Evolutionary conservation across 2,113 vertebrate genomes (phyloP), one percentile per base, ranked within the genome.

Genomic region (Equus przewalskii): DNA sequence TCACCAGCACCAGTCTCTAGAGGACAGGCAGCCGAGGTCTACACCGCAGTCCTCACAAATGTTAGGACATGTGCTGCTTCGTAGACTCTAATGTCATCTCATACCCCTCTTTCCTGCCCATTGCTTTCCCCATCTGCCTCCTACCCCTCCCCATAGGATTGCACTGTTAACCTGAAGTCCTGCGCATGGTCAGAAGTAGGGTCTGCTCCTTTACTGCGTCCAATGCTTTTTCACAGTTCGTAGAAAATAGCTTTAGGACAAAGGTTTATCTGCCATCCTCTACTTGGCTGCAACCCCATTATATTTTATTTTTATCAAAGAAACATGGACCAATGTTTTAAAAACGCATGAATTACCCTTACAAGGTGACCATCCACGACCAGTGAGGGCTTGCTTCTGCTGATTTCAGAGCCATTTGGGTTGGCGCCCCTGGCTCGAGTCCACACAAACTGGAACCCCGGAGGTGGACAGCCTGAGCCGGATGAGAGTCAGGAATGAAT

Each of bases 401-500:
- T 58, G 0, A 26, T 73, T 30, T 76, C 89, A 28, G 96, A 76
- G 46, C 11, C 56, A 15, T 4, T 46, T 21, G 28, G 93, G 82
- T 26, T 22, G 4, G 26, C 46, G 76, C 15, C 85, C 22, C 0
- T 58, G 92, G 95, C 88, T 41, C 1, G 22, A 10, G n/a, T 51
- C 89, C 94, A 96, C 60, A 36, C 19, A 18, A 11, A 22, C 24
- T 1, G 1, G 16, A 81, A 13, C 54, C 60, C 58, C 49, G n/a
- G 51, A 44, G 30, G 88, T n/a, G n/a, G n/a, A 4, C 22, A 56
- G 89, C 87, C 84, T 12, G 16, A 85, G 75, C 94, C 19, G 41
- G 93, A 51, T n/a, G 41, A 64, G 33, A 70, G 69, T 58, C n/a
- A 36, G 85, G 84, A 67, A 69, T 97, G 97, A 97, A 94, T 96